Base-by-base conservation (phyloP, 1,140 invertebrate genomes). In the Microvelia longipes region DNA sequence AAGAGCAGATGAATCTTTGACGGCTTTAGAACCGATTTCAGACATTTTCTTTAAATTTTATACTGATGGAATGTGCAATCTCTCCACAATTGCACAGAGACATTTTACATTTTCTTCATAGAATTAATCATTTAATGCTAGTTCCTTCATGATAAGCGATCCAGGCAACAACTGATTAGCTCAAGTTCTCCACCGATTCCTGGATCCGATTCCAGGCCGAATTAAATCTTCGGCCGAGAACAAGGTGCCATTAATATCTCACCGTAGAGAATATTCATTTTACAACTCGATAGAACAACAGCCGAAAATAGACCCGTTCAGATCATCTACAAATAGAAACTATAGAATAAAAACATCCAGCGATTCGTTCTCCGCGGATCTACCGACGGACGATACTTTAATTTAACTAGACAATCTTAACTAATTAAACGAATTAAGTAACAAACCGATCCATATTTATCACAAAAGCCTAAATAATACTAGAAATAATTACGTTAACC, bases 81-180 rank as follows among this genome's bases (percentile, higher is more conserved):
- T 66, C 26, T 67, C 35, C 30, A 28, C 35, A 67, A 28, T 28
- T 67, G 28, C 61, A 30, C 29, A 70, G 70, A 63, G 19, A 67
- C 70, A 70, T 70, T 70, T 70, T 70, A 70, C 70, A 70, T 70
- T n/a, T n/a, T 66, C 25, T 70, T 28, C 1, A 28, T n/a, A 66
- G 2, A 69, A 28, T 69, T n/a, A 14, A 28, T 30, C 25, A 27
- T n/a, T n/a, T 28, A 63, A 61, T 28, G 26, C 50, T 35, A 24
- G n/a, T 28, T n/a, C 28, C 2, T 64, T 14, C 68, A 28, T 61
- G 29, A 68, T 30, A 1, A 25, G 2, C 2, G 67, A 1, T n/a
- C n/a, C n/a, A n/a, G n/a, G n/a, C n/a, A n/a, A n/a, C n/a, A n/a
- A n/a, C n/a, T n/a, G n/a, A n/a, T n/a, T n/a, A n/a, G n/a, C n/a